phyloP scores from a whole-genome alignment of 2,113 vertebrate genomes.

The Odobenus rosmarus region DNA sequence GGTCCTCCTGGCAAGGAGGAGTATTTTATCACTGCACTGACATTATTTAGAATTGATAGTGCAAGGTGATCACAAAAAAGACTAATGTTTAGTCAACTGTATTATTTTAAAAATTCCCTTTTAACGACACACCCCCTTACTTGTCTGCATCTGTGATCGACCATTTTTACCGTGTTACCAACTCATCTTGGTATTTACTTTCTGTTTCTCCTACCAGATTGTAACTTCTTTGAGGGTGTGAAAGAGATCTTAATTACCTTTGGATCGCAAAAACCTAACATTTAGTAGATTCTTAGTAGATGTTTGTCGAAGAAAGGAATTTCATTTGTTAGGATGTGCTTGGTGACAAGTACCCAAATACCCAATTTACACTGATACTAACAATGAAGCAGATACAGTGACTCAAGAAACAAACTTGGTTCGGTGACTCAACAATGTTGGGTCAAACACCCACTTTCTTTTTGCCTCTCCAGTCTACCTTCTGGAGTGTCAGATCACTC shows the following conservation, averaged over 20 bases:
- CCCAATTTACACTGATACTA: background rate
- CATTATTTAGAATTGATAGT: background rate
- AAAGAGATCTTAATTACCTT: background rate
- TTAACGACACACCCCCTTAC: background rate
- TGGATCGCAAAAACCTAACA: background rate
- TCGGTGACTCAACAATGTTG: background rate
- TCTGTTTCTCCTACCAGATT: background rate
- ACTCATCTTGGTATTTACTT: background rate
- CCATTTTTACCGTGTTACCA: background rate
- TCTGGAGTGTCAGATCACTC: background rate
- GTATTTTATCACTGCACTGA: background rate
- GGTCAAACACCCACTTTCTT: background rate
- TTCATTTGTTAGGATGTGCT: background rate
- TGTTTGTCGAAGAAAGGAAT: background rate
- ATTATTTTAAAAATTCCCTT: background rate
- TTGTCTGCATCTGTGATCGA: background rate
- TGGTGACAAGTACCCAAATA: background rate
- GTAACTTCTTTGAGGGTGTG: background rate
- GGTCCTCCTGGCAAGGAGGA: background rate
- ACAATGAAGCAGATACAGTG: background rate
- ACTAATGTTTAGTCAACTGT: background rate
- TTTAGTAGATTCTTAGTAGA: background rate
- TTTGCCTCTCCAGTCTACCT: background rate
- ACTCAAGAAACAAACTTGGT: background rate
- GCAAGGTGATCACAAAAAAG: background rate